Evolutionary conservation across 2,113 vertebrate genomes (phyloP).

Genomic region (Monopterus albus): DNA sequence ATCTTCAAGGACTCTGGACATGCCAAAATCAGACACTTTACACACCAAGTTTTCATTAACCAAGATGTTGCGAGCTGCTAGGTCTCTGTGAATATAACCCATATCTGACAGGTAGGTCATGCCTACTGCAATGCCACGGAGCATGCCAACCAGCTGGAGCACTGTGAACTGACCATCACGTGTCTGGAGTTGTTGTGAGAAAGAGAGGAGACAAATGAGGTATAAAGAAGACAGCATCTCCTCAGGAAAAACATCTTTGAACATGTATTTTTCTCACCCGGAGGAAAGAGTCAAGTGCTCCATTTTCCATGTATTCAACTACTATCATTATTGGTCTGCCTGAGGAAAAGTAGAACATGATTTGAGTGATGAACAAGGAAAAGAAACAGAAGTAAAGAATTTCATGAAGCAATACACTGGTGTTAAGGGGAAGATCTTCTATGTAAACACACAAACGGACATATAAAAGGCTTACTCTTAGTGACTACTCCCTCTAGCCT

Average conservation of each 20-base stretch:
- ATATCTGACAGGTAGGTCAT: constrained; percentile 86
- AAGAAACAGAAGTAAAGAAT: neutral
- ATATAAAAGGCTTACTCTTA: constrained; percentile 86
- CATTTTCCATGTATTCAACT: constrained; percentile 97
- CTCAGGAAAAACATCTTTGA: neutral
- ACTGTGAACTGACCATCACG: constrained; percentile 97
- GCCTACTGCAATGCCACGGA: constrained; percentile 91
- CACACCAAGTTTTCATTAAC: constrained; percentile 95
- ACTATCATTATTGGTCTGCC: constrained; percentile 97
- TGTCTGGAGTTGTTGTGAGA: constrained; percentile 79
- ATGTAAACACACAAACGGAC: neutral
- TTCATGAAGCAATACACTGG: neutral
- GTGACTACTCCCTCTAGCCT: constrained; percentile 96
- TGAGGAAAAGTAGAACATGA: constrained; percentile 59
- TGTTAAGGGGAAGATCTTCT: neutral
- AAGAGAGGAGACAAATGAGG: constrained; percentile 1
- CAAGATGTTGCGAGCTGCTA: constrained; percentile 91
- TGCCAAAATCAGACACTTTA: constrained; percentile 97
- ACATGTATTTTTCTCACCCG: constrained; percentile 83
- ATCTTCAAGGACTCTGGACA: constrained; percentile 94
- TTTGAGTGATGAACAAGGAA: neutral
- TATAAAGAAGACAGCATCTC: neutral
- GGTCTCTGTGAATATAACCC: constrained; percentile 84
- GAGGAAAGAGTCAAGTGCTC: constrained; percentile 93
- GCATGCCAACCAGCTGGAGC: constrained; percentile 95